phyloP scores from a whole-genome alignment of 2,888 invertebrate genomes.

The Polylopha cassiicola region DNA sequence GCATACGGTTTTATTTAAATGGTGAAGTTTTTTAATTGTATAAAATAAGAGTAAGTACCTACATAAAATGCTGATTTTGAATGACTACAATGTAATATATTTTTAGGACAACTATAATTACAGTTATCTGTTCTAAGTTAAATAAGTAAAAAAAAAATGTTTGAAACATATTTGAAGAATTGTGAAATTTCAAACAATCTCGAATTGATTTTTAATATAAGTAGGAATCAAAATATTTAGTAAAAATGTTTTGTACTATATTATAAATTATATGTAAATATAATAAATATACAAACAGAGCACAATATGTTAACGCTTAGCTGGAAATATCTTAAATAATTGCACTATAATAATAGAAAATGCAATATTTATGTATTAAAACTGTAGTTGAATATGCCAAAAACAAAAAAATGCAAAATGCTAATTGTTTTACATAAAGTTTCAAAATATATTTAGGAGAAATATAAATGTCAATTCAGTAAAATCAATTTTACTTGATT shows the following conservation, averaged over 20 bases:
- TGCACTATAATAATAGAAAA: conserved; percentile 24
- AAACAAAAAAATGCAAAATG: conserved; percentile 30
- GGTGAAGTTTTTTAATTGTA: too few relatives aligned
- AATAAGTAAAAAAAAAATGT: too few relatives aligned
- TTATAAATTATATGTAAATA: conserved; percentile 26
- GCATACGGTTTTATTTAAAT: too few relatives aligned
- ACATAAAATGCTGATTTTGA: too few relatives aligned
- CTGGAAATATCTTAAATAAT: conserved; percentile 21
- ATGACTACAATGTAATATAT: too few relatives aligned
- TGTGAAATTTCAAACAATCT: conserved; percentile 22
- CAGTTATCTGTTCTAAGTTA: too few relatives aligned
- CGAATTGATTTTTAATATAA: conserved; percentile 46
- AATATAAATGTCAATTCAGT: conserved; percentile 34
- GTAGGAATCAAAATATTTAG: conserved; percentile 59
- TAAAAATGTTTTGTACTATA: conserved; percentile 61
- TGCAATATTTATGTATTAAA: conserved; percentile 16
- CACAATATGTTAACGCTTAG: conserved; percentile 25
- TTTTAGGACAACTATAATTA: too few relatives aligned
- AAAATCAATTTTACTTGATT: conserved; percentile 27
- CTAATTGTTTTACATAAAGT: conserved; percentile 25
- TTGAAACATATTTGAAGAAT: too few relatives aligned
- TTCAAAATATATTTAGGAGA: conserved; percentile 24
- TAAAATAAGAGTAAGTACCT: too few relatives aligned
- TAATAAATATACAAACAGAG: conserved; percentile 21
- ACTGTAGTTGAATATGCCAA: conserved; percentile 27